These are phyloP conservation scores for Orientallactaga bullata DNA, from an alignment of 2,113 vertebrate species.

Conservation along the genomic window DNA sequence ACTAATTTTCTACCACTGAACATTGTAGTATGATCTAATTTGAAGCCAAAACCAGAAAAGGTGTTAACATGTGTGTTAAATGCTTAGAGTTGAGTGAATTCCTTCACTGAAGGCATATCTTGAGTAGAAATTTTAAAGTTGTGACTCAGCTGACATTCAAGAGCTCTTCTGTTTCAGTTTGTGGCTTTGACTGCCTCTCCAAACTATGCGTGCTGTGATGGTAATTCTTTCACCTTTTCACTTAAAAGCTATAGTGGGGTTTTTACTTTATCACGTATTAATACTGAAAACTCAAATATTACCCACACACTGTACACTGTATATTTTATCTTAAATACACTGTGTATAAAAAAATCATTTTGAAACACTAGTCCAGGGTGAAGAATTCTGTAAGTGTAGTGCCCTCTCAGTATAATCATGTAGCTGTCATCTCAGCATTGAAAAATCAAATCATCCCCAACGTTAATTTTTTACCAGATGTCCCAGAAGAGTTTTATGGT, in stretches of 20 bases:
- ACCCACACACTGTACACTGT: accelerated
- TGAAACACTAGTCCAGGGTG: neutral
- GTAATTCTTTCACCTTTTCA: neutral
- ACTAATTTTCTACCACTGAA: neutral
- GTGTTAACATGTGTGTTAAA: neutral
- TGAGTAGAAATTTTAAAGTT: neutral
- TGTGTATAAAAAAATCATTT: slow-evolving; percentile 6
- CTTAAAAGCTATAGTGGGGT: neutral
- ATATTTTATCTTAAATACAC: neutral
- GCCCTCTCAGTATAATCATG: neutral
- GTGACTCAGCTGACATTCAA: neutral
- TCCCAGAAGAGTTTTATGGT: neutral
- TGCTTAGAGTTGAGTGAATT: neutral
- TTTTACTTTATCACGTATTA: neutral
- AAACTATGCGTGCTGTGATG: neutral
- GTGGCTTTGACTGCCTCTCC: neutral
- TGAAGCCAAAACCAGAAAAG: neutral
- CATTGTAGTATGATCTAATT: neutral
- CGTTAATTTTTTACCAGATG: neutral
- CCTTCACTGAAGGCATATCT: neutral
- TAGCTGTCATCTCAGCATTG: neutral
- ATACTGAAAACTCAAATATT: neutral
- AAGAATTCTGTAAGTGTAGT: neutral
- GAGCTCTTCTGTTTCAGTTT: neutral
- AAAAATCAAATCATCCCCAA: slow-evolving; percentile 32